Evolutionary conservation across 2,113 vertebrate genomes (phyloP).

Genomic region (Loxodonta africana): DNA sequence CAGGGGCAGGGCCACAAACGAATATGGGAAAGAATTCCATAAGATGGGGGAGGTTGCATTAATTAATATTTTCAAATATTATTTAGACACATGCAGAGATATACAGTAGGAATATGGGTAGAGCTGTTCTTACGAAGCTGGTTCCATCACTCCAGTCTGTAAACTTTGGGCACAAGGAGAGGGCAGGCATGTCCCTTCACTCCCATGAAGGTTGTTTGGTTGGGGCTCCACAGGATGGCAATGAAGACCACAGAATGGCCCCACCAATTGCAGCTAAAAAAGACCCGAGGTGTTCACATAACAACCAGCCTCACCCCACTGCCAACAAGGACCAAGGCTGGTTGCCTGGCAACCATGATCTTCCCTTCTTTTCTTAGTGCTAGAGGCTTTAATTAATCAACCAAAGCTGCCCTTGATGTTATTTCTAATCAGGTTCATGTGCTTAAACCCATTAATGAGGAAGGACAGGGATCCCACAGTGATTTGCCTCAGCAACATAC

Average conservation of each 20-base stretch:
- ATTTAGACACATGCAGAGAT: neutral
- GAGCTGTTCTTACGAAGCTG: neutral
- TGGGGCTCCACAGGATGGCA: neutral
- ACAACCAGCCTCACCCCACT: neutral
- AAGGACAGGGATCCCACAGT: neutral
- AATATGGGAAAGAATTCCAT: neutral
- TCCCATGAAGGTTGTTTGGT: neutral
- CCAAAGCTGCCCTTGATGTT: constrained; percentile 36
- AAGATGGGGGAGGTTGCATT: neutral
- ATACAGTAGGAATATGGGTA: neutral
- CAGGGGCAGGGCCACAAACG: neutral
- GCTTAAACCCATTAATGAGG: neutral
- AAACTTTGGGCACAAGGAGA: neutral
- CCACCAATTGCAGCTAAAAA: neutral
- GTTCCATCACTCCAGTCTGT: neutral
- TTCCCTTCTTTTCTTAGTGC: neutral
- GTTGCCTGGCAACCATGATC: neutral
- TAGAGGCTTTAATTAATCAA: constrained; percentile 39
- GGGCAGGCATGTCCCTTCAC: neutral
- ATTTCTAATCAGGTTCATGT: constrained; percentile 30
- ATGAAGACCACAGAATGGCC: neutral
- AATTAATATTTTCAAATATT: neutral
- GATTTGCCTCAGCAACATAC: neutral
- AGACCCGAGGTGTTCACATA: neutral
- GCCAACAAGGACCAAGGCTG: neutral